Evolutionary conservation across 2,888 invertebrate genomes (phyloP).

Genomic region (Parapristionchus giblindavisi): DNA sequence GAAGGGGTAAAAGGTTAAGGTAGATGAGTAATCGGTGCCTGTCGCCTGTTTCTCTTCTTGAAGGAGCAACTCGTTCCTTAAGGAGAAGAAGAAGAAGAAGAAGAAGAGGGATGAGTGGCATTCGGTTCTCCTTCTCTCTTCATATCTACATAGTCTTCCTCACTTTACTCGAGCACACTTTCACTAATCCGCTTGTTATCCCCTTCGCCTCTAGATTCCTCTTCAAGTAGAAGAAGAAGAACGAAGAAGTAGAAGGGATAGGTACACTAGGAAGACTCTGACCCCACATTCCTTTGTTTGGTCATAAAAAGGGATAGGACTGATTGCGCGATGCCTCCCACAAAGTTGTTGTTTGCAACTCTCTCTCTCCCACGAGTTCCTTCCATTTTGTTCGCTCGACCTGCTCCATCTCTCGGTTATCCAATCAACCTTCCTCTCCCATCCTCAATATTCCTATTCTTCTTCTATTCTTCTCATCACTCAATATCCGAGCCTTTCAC

Average conservation of each 20-base stretch:
- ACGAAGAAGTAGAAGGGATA: not conserved
- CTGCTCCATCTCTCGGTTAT: not conserved
- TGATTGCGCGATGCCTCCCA: too few species aligned
- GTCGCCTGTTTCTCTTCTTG: slow-evolving; percentile 1
- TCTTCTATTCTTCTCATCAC: not conserved
- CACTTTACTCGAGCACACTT: not conserved
- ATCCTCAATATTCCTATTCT: not conserved
- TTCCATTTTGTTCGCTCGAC: not conserved
- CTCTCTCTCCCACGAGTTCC: not conserved
- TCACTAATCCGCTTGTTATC: not conserved
- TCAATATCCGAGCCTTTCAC: not conserved
- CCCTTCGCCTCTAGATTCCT: too few species aligned
- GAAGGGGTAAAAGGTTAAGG: too few species aligned
- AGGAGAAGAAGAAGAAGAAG: not conserved
- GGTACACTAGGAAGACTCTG: too few species aligned
- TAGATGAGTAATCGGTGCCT: too few species aligned
- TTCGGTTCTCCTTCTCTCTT: not conserved
- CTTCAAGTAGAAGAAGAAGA: not conserved
- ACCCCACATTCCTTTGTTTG: not conserved
- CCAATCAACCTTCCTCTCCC: not conserved
- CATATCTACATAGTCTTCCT: not conserved
- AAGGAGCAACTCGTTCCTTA: not conserved
- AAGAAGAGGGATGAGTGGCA: not conserved
- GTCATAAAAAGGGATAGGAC: not conserved
- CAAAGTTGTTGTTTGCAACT: too few species aligned